A percentile compares a stretch with the other conserved stretches of the same genome.
These are phyloP conservation scores for human DNA, from an alignment of 2,113 vertebrate species.

Conservation along the genomic window GRCh38 chr16:15785001-15785500, in stretches of 20 bases:
- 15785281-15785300: rapidly evolving
- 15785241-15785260: rapidly evolving
- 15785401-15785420: rapidly evolving
- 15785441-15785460: background rate
- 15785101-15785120: background rate
- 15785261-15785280: background rate
- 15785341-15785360: background rate
- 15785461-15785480: background rate
- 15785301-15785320: rapidly evolving
- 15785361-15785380: rapidly evolving
- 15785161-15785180: background rate
- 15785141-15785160: background rate
- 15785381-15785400: rapidly evolving
- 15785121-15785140: no score
- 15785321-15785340: background rate
- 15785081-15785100: background rate
- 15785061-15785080: background rate
- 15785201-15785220: background rate
- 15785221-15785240: background rate
- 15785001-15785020: background rate
- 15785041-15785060: background rate
- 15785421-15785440: background rate
- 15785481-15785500: background rate
- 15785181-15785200: background rate
- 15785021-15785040: background rate